These are phyloP conservation scores for Phylloscopus collybita DNA, from an alignment of 2,797 vertebrate species.

Conservation along the genomic window DNA sequence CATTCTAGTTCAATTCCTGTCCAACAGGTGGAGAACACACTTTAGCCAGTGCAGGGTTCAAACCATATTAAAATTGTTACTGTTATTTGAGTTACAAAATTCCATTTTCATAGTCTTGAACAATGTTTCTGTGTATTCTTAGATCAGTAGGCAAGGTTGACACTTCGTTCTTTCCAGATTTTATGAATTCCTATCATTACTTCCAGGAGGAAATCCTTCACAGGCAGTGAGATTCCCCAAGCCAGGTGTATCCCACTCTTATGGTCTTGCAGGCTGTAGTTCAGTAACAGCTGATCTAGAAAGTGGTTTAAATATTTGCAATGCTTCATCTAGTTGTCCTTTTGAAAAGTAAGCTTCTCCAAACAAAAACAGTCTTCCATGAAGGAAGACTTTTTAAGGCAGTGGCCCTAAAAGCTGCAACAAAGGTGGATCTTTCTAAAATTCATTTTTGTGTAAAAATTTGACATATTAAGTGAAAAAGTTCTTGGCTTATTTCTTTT, in stretches of 20 bases:
- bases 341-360: neutral
- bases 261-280: neutral
- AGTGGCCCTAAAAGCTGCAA: neutral
- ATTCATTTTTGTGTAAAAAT: neutral
- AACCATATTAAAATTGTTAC: neutral
- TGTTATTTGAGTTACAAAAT: neutral
- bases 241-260: neutral
- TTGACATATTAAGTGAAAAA: neutral
- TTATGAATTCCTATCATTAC: neutral
- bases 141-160: neutral
- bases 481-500: neutral
- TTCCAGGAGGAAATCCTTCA: neutral
- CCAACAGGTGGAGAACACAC: neutral
- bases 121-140: neutral
- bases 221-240: neutral
- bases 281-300: neutral
- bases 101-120: neutral
- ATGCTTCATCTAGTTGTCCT: neutral
- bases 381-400: neutral
- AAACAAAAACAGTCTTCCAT: neutral
- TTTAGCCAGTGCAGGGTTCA: neutral
- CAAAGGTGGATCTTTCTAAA: neutral
- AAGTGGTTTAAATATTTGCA: neutral
- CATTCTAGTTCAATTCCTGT: neutral
- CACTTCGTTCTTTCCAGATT: neutral